A percentile compares a stretch with the other conserved stretches of the same genome.
These are phyloP conservation scores for Tachina lurida DNA, from an alignment of 2,888 invertebrate genomes.

Conservation along the genomic window DNA sequence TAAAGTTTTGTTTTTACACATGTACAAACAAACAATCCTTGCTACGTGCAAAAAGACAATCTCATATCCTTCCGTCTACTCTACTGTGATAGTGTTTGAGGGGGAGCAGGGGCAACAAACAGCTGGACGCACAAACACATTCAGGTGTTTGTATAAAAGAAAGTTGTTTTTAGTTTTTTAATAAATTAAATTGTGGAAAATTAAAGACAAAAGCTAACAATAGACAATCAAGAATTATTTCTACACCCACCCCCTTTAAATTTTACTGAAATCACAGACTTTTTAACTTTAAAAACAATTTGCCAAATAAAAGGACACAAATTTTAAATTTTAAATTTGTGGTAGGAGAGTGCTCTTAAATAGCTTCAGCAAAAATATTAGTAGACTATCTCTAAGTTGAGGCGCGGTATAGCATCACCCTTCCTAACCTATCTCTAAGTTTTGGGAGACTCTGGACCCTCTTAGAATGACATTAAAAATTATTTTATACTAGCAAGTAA, in stretches of 20 bases:
- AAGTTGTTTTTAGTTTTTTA: slow-evolving; percentile 45
- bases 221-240: slow-evolving; percentile 18
- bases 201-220: slow-evolving; percentile 12
- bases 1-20: slow-evolving; percentile 28
- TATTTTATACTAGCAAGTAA: no score
- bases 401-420: no score
- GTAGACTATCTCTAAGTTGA: no score
- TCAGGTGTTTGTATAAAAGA: slow-evolving; percentile 60
- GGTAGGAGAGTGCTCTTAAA: no score
- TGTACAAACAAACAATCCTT: slow-evolving; percentile 2
- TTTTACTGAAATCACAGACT: neutral
- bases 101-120: neutral
- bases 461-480: no score
- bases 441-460: no score
- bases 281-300: slow-evolving; percentile 10
- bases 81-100: neutral
- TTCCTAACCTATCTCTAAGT: no score
- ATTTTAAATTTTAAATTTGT: neutral
- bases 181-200: slow-evolving; percentile 51
- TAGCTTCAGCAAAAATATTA: no score
- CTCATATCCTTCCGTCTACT: neutral
- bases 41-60: slow-evolving; percentile 1
- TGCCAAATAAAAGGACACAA: neutral
- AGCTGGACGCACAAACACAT: neutral
- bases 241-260: neutral